A percentile compares a stretch with the other conserved stretches of the same genome.
Conservation (phyloP, 2,888 invertebrate species). For the Acleris emargana region DNA sequence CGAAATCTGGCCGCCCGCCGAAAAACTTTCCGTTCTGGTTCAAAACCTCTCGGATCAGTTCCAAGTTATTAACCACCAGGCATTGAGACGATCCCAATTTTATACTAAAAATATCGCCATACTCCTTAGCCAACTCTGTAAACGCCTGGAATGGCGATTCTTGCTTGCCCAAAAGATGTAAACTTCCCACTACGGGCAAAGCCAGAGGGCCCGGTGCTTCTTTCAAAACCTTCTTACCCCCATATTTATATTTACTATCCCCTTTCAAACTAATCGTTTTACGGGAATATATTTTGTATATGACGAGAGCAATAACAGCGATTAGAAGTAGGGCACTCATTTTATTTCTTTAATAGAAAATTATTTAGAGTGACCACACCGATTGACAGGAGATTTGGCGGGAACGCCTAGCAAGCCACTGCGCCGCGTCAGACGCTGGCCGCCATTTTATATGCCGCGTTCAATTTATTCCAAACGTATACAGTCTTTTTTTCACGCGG, state of each 20-base stretch:
- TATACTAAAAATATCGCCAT: slow-evolving; percentile 89
- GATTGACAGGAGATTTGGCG: slow-evolving; percentile 60
- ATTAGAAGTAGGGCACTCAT: slow-evolving; percentile 72
- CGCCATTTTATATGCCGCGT: slow-evolving; percentile 48
- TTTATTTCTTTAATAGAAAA: slow-evolving; percentile 61
- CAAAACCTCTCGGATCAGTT: slow-evolving; percentile 88
- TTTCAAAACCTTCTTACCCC: slow-evolving; percentile 53
- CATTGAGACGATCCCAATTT: slow-evolving; percentile 87
- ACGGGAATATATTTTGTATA: slow-evolving; percentile 62
- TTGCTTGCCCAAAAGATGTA: slow-evolving; percentile 86
- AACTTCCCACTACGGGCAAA: slow-evolving; percentile 87
- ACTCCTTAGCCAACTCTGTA: slow-evolving; percentile 86
- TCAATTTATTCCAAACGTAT: slow-evolving; percentile 22
- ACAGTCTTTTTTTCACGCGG: slow-evolving; percentile 20
- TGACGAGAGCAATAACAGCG: slow-evolving; percentile 53
- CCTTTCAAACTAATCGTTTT: slow-evolving; percentile 54
- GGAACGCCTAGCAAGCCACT: slow-evolving; percentile 56
- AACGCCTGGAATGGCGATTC: slow-evolving; percentile 89
- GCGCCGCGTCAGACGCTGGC: slow-evolving; percentile 45
- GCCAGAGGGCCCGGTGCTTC: slow-evolving; percentile 87
- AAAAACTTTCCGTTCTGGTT: slow-evolving; percentile 92
- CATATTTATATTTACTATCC: slow-evolving; percentile 56
- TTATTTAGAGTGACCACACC: slow-evolving; percentile 66
- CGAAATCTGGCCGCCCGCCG: slow-evolving; percentile 92
- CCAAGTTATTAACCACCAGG: slow-evolving; percentile 89